Evolutionary conservation across 2,797 vertebrate genomes (phyloP).

Genomic region (Bovichtus diacanthus): DNA sequence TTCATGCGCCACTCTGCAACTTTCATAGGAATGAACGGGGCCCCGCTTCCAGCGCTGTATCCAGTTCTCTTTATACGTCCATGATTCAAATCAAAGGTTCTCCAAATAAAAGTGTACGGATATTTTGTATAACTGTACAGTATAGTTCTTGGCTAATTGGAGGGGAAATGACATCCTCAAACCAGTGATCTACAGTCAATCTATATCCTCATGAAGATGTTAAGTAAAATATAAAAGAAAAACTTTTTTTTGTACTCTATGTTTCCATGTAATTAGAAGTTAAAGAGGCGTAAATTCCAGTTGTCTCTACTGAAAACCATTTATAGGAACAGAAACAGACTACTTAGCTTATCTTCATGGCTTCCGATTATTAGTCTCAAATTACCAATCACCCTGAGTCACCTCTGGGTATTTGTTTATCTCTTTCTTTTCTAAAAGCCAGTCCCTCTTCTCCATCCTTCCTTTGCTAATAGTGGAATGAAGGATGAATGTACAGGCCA

Average conservation of each 20-base stretch:
- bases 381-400: constrained; percentile 42
- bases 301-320: constrained; percentile 28
- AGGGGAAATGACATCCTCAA: background rate
- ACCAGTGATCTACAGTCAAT: background rate
- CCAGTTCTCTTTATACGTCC: no score
- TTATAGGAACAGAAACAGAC: constrained; percentile 37
- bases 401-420: constrained; percentile 52
- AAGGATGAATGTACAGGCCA: constrained; percentile 17
- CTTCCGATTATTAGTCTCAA: constrained; percentile 42
- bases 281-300: background rate
- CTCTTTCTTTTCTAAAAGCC: constrained; percentile 49
- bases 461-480: constrained; percentile 38
- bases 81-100: background rate
- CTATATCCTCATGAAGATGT: background rate
- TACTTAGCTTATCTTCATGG: constrained; percentile 49
- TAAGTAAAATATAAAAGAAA: background rate
- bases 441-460: constrained; percentile 4
- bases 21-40: no score
- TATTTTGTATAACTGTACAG: background rate
- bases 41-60: no score
- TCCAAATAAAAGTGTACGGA: background rate
- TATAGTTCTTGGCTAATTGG: background rate
- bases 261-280: constrained; percentile 1
- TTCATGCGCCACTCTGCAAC: no score
- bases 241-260: background rate